Percentiles rank a stretch among this genome's conserved stretches.
phyloP scores from a whole-genome alignment of 2,113 vertebrate genomes.

The Thamnophis sirtalis region DNA sequence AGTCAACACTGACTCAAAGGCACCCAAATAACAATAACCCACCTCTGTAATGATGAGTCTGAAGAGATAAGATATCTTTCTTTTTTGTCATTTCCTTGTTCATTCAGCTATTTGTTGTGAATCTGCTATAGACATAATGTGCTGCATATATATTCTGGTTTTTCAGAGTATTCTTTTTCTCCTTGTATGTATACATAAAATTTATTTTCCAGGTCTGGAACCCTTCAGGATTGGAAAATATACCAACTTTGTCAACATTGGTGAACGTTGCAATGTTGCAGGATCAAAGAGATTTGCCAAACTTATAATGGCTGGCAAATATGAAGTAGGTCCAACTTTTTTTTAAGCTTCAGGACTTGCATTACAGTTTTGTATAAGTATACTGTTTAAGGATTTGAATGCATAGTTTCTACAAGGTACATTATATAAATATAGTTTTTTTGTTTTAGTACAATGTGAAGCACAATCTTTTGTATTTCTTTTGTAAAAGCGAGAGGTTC shows the following conservation, averaged over 20 bases:
- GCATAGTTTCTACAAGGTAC: neutral
- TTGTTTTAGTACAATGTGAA: neutral
- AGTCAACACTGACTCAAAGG: neutral
- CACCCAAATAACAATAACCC: neutral
- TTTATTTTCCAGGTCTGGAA: constrained; percentile 81
- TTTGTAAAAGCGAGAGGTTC: neutral
- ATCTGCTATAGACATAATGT: neutral
- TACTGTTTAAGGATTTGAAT: constrained; percentile 7
- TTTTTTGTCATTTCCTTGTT: neutral
- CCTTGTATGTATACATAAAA: constrained; percentile 13
- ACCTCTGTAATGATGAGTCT: neutral
- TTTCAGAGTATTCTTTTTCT: constrained; percentile 1
- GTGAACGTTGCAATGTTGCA: constrained; percentile 95
- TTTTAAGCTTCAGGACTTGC: neutral
- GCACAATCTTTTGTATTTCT: neutral
- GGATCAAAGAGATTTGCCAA: constrained; percentile 93
- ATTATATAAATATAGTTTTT: neutral
- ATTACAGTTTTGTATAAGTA: neutral
- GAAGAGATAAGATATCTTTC: neutral
- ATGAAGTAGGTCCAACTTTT: constrained; percentile 76
- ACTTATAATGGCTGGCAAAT: constrained; percentile 89
- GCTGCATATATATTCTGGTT: neutral
- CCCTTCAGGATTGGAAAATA: constrained; percentile 90
- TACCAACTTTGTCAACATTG: constrained; percentile 98
- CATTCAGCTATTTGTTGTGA: neutral